These are phyloP conservation scores for Neotoma lepida DNA, from an alignment of 2,113 vertebrate genomes.

Conservation along the genomic window DNA sequence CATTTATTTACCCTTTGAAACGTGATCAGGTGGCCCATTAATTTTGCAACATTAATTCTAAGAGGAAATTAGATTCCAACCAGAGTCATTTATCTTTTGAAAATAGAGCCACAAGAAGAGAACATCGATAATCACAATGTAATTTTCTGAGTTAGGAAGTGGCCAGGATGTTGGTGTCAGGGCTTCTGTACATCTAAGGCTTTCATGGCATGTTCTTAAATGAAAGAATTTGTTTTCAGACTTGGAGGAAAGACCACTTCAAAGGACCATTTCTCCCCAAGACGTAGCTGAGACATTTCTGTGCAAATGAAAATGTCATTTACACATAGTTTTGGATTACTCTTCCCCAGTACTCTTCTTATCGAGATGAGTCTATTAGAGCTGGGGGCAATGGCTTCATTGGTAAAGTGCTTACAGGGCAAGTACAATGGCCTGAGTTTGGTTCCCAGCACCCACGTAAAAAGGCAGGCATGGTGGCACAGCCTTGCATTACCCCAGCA, in stretches of 20 bases:
- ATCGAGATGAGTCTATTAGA: background rate
- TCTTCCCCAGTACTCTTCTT: background rate
- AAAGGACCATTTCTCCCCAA: conserved; percentile 14
- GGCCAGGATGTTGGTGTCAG: conserved; percentile 10
- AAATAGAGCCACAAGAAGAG: conserved; percentile 56
- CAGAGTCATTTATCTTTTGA: conserved; percentile 68
- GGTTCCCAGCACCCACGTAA: background rate
- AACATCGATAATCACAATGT: conserved; percentile 64
- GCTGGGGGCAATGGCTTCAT: too few species aligned
- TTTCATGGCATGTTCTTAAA: conserved; percentile 2
- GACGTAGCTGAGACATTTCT: background rate
- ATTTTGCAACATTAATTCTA: conserved; percentile 72
- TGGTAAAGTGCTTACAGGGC: background rate
- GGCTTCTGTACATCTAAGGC: background rate
- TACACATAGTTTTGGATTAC: background rate
- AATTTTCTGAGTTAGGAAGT: conserved; percentile 70
- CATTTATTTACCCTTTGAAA: conserved; percentile 72
- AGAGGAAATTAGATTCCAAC: conserved; percentile 79
- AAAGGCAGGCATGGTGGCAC: background rate
- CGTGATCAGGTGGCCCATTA: conserved; percentile 65
- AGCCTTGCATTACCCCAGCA: background rate
- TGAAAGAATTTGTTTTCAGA: background rate
- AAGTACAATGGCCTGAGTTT: background rate
- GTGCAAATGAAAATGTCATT: background rate
- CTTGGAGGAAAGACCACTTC: conserved; percentile 43